Conservation (phyloP, 2,888 invertebrate genomes). For the Sphaeridia pumilis region DNA sequence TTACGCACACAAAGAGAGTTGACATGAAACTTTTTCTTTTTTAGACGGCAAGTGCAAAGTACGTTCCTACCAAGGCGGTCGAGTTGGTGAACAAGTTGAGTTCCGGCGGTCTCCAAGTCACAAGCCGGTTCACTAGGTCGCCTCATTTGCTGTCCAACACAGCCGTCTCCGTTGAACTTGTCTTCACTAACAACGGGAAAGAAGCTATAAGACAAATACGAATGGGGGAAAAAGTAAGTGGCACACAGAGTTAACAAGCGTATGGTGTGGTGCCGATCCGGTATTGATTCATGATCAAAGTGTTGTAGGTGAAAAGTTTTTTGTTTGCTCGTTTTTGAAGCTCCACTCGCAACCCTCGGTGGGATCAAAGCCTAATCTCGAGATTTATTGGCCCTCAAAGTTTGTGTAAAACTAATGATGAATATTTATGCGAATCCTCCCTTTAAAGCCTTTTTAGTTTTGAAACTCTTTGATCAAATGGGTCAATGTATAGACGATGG, state of each 20-base stretch:
- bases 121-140: slow-evolving; percentile 57
- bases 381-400: too few species aligned
- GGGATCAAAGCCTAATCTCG: too few species aligned
- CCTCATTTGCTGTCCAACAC: slow-evolving; percentile 68
- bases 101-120: slow-evolving; percentile 46
- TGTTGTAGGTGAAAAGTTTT: not conserved
- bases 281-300: not conserved
- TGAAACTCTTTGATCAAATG: too few species aligned
- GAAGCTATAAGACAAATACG: slow-evolving; percentile 54
- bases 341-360: too few species aligned
- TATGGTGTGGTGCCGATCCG: not conserved
- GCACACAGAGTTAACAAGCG: too few species aligned
- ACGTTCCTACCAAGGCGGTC: slow-evolving; percentile 48
- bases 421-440: too few species aligned
- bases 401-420: too few species aligned
- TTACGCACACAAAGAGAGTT: not conserved
- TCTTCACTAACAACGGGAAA: slow-evolving; percentile 60
- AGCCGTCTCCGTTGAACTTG: slow-evolving; percentile 71
- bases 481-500: too few species aligned
- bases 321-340: too few species aligned
- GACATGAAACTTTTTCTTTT: slow-evolving; percentile 11
- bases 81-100: slow-evolving; percentile 61
- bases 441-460: too few species aligned
- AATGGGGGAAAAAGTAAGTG: slow-evolving; percentile 56
- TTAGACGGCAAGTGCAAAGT: slow-evolving; percentile 50